Conservation (phyloP, 2,888 invertebrate species). For the Lamellibrachia columna region DNA sequence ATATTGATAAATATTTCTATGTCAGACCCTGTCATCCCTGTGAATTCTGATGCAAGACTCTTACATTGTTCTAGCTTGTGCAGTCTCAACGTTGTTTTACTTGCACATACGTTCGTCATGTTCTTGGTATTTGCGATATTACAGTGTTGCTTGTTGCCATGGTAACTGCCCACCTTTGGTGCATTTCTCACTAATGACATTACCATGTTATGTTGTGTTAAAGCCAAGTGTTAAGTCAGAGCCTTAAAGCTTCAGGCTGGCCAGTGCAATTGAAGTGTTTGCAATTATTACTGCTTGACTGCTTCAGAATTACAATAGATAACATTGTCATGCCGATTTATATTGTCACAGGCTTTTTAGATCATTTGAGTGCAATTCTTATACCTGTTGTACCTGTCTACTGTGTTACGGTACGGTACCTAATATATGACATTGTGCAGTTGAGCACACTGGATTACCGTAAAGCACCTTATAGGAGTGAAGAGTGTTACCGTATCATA, state of each 20-base stretch:
- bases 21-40: not conserved
- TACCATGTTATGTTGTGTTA: not conserved
- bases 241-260: not conserved
- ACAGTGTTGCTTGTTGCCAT: not conserved
- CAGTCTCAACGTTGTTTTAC: not conserved
- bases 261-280: not conserved
- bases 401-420: not conserved
- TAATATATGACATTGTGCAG: not conserved
- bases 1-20: not conserved
- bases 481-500: not conserved
- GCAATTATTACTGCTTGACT: not conserved
- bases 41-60: not conserved
- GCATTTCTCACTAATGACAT: not conserved
- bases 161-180: not conserved
- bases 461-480: not conserved
- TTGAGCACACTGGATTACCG: not conserved
- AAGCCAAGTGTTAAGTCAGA: not conserved
- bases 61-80: not conserved
- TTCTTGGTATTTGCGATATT: not conserved
- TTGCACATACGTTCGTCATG: not conserved
- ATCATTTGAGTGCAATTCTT: not conserved
- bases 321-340: not conserved
- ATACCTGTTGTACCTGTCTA: slow-evolving; percentile 1
- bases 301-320: not conserved
- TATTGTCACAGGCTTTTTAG: not conserved